A percentile compares a stretch with the other conserved stretches of the same genome.
Evolutionary conservation across 2,888 invertebrate species (phyloP).

Genomic region (Megaustenia siamemsis): DNA sequence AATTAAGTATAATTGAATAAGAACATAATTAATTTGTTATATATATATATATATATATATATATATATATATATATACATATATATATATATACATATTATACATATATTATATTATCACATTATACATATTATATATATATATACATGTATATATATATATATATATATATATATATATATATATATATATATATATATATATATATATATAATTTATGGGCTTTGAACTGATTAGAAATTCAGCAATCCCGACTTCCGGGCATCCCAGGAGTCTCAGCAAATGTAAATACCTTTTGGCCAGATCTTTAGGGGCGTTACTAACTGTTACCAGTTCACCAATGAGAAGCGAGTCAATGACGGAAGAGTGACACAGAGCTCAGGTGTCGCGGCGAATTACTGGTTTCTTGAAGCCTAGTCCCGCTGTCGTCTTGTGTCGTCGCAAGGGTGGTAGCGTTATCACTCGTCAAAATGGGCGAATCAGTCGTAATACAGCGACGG

Average conservation of each 20-base stretch:
- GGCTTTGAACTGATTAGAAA: too few relatives aligned
- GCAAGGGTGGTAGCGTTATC: not conserved
- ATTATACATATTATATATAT: too few relatives aligned
- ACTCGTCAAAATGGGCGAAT: slow-evolving; percentile 12
- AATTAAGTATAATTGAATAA: too few relatives aligned
- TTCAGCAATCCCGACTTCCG: too few relatives aligned
- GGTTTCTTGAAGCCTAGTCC: slow-evolving; percentile 3
- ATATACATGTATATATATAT: not conserved
- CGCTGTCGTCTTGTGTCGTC: slow-evolving; percentile 10
- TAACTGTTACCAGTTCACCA: not conserved
- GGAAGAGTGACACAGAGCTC: slow-evolving; percentile 17
- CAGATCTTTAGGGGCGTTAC: slow-evolving; percentile 2
- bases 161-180: not conserved
- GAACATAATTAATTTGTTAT: too few relatives aligned
- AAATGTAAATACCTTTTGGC: not conserved
- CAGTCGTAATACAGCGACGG: not conserved
- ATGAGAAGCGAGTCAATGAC: slow-evolving; percentile 21
- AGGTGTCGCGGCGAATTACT: slow-evolving; percentile 44
- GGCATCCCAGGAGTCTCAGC: not conserved
- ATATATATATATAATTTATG: not conserved
- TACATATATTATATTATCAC: too few relatives aligned
- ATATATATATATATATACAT: too few relatives aligned
- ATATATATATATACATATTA: too few relatives aligned
- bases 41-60: too few relatives aligned
- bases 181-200: not conserved